Conservation (phyloP, 2,113 vertebrate genomes). For the Nestor notabilis region DNA sequence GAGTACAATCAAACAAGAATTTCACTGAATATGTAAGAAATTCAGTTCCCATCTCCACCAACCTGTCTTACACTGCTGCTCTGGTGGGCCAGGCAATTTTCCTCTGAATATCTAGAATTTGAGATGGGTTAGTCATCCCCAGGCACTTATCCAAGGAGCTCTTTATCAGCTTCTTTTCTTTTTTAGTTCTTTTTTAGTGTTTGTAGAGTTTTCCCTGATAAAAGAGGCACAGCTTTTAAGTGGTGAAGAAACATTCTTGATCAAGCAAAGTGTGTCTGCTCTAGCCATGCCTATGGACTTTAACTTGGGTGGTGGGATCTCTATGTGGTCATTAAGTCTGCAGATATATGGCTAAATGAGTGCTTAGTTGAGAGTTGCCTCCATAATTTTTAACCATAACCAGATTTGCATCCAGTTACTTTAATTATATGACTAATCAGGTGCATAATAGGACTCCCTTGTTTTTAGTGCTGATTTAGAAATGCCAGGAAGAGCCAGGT, state of each 20-base stretch:
- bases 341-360: not conserved
- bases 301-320: not conserved
- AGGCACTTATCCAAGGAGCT: constrained; percentile 18
- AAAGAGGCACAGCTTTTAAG: not conserved
- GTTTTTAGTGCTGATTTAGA: not conserved
- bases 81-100: not conserved
- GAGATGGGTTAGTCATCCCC: constrained; percentile 4
- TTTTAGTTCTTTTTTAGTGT: not conserved
- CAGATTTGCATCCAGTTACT: not conserved
- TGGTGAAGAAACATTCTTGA: not conserved
- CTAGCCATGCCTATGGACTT: not conserved
- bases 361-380: not conserved
- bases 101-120: not conserved
- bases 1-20: not conserved
- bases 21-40: not conserved
- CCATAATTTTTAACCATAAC: not conserved
- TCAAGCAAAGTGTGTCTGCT: not conserved
- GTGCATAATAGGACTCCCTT: not conserved
- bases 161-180: not conserved
- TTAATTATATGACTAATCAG: not conserved
- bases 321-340: not conserved
- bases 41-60: not conserved
- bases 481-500: not conserved
- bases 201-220: not conserved
- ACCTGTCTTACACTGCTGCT: not conserved